phyloP scores from a whole-genome alignment of 1,140 invertebrate genomes.

The Camponotus floridanus region DNA sequence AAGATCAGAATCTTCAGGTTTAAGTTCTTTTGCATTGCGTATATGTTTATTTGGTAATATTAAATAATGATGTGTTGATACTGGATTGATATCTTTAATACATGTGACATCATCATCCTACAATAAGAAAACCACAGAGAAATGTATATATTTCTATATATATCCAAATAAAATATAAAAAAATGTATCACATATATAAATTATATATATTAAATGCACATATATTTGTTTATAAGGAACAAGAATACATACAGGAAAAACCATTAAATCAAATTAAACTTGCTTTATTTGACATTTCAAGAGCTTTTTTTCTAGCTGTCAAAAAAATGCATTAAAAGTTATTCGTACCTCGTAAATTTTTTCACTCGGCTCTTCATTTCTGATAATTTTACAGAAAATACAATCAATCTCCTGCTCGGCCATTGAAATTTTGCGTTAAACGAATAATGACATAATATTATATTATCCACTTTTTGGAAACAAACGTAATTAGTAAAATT shows the following conservation, averaged over 20 bases:
- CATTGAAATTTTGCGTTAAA: conserved; percentile 44
- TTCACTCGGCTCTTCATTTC: conserved; percentile 87
- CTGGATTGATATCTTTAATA: conserved; percentile 95
- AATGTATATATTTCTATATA: no score
- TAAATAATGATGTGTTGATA: conserved; percentile 92
- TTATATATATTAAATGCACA: background rate
- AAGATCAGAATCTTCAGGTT: conserved; percentile 88
- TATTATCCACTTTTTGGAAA: no score
- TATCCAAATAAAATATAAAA: no score
- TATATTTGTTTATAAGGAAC: background rate
- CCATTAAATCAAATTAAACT: conserved; percentile 2
- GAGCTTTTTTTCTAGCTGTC: background rate
- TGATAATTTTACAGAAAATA: conserved; percentile 91
- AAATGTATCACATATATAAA: no score
- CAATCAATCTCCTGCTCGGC: conserved; percentile 83
- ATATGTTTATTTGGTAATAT: conserved; percentile 93
- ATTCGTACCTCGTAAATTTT: conserved; percentile 84
- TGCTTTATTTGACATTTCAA: background rate
- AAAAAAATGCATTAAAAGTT: conserved; percentile 30
- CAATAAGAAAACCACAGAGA: conserved; percentile 71
- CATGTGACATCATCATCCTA: conserved; percentile 93
- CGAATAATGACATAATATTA: background rate
- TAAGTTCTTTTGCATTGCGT: conserved; percentile 90
- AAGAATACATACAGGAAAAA: background rate
- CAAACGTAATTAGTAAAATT: conserved; percentile 6